phyloP scores from a whole-genome alignment of 2,888 invertebrate species.

The Callosobruchus maculatus region DNA sequence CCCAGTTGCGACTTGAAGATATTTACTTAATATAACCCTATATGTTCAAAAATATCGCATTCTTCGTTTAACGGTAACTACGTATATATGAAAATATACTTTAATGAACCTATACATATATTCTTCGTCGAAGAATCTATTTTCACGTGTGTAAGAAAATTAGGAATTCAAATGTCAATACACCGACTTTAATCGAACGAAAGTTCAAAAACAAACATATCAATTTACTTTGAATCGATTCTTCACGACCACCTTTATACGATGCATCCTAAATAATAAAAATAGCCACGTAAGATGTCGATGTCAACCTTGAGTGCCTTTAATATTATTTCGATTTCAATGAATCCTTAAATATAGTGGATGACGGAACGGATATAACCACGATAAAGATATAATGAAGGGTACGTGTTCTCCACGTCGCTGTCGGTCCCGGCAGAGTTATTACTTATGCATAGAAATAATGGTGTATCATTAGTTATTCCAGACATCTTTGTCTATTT shows the following conservation, averaged over 20 bases:
- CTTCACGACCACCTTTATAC: background rate
- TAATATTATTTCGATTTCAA: background rate
- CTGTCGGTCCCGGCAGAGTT: background rate
- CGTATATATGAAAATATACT: too few species aligned
- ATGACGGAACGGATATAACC: background rate
- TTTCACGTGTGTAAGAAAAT: too few species aligned
- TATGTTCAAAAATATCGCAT: too few species aligned
- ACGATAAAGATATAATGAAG: background rate
- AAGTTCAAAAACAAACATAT: too few species aligned
- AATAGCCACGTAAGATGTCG: background rate
- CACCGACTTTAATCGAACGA: too few species aligned
- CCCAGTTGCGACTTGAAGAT: too few species aligned
- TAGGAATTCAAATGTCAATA: too few species aligned
- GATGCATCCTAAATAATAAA: background rate
- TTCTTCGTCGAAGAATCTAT: too few species aligned
- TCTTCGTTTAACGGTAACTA: too few species aligned
- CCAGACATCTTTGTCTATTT: background rate
- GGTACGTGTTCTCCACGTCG: background rate
- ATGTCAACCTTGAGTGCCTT: background rate
- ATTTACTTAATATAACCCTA: too few species aligned
- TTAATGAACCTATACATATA: too few species aligned
- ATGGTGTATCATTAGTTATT: background rate
- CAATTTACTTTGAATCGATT: background rate
- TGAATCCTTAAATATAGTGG: background rate
- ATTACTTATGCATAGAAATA: background rate